phyloP scores from a whole-genome alignment of 64 coral and sea anemone species.

The Pocillopora damicornis region DNA sequence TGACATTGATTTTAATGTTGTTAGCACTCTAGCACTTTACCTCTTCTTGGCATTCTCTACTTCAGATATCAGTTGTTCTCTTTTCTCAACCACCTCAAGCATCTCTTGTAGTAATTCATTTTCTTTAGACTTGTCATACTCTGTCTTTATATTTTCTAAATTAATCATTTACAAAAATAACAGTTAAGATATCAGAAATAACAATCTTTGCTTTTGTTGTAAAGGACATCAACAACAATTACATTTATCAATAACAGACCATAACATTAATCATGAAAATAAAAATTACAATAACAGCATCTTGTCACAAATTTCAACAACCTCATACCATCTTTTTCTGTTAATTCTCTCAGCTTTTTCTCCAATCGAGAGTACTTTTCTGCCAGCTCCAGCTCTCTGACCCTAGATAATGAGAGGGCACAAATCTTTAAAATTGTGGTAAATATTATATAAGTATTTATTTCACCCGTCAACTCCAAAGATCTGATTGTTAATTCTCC shows the following conservation, averaged over 20 bases:
- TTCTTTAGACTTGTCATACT: constrained; percentile 78
- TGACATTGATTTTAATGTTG: not conserved
- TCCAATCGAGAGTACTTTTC: constrained; percentile 68
- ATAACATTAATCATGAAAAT: no score
- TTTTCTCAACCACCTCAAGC: constrained; percentile 85
- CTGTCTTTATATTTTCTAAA: constrained; percentile 79
- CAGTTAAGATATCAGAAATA: no score
- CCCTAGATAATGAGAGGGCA: constrained; percentile 13
- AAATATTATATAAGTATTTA: not conserved
- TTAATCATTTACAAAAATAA: not conserved
- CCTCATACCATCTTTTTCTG: constrained; percentile 60
- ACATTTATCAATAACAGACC: no score
- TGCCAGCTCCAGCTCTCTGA: constrained; percentile 67
- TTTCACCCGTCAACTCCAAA: no score
- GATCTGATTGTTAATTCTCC: no score
- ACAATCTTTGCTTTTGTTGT: no score
- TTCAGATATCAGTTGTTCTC: constrained; percentile 68
- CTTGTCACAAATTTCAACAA: not conserved
- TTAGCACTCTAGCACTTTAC: constrained; percentile 7
- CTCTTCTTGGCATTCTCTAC: constrained; percentile 70
- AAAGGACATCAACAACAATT: no score
- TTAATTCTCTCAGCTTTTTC: constrained; percentile 64
- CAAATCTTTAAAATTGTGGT: not conserved
- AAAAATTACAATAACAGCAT: not conserved
- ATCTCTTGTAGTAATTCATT: constrained; percentile 84